A percentile compares a stretch with the other conserved stretches of the same genome.
phyloP scores from a whole-genome alignment of 2,113 vertebrate genomes.

The Lagopus muta region DNA sequence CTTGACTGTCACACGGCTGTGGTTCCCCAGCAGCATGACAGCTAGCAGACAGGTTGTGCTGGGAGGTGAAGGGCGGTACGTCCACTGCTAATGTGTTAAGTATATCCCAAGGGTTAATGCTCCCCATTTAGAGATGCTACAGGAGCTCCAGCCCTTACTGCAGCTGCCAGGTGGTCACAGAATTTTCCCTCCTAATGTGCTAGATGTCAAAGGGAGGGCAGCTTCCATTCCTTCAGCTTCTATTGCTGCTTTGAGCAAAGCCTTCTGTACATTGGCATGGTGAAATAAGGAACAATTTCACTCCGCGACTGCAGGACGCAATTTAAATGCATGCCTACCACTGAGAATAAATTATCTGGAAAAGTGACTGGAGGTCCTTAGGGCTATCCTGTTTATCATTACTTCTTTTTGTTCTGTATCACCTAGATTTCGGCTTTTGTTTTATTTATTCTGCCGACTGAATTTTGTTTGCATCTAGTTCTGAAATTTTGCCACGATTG shows the following conservation, averaged over 20 bases:
- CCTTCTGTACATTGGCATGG: background rate
- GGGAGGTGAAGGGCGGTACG: background rate
- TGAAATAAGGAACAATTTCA: background rate
- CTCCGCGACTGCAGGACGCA: background rate
- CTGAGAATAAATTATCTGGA: background rate
- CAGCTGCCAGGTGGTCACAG: background rate
- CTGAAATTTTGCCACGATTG: background rate
- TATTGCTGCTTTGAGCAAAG: background rate
- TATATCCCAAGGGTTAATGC: background rate
- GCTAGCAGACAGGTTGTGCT: background rate
- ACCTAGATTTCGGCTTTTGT: background rate
- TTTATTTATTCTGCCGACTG: slow-evolving; percentile 1
- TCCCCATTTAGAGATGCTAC: background rate
- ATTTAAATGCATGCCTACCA: background rate
- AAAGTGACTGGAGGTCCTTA: background rate
- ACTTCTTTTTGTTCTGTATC: background rate
- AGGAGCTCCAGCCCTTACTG: background rate
- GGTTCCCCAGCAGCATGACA: background rate
- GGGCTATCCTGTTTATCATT: background rate
- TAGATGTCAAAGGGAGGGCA: background rate
- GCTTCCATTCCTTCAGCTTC: background rate
- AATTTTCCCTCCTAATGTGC: background rate
- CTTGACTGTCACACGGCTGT: background rate
- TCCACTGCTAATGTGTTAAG: background rate
- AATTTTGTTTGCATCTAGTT: background rate